Base-by-base conservation (phyloP, 2,113 vertebrate species). In the Scopus umbretta region DNA sequence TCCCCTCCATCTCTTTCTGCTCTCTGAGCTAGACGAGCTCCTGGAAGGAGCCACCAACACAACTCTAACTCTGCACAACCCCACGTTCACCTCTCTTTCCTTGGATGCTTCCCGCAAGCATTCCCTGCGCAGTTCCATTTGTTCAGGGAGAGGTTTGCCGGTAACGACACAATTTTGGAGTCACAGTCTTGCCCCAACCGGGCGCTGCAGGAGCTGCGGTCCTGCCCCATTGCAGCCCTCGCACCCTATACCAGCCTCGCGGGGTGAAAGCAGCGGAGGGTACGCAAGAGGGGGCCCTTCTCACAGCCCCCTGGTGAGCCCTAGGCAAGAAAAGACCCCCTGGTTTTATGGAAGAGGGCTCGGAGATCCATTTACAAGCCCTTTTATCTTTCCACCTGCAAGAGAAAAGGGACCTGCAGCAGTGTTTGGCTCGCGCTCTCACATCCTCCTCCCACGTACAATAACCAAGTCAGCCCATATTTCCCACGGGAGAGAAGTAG, bases 191-290 rank as follows among this genome's bases (percentile, higher is more conserved):
- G 11, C 13, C 62, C 52, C 78, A 43, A 0, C 2, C 40, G 17
- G 38, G 27, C 7, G 7, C 53, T 27, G 45, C 25, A 40, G 52
- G 53, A 80, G 7, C 32, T 9, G 29, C 2, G 32, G 29, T 47
- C 36, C 40, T 47, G 21, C 14, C 53, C 23, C 0, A 0, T 25
- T 25, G 43, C 66, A 53, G 13, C n/a, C 58, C 34, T 56, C 5
- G 2, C 15, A 12, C 20, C 62, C 68, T 8, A 1, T 3, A 6
- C 36, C 36, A 47, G 1, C 43, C 22, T 10, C 4, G 2, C 0
- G 1, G 25, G 21, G 62, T 17, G 3, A 79, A 10, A 79, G 5
- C 80, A 29, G 25, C 29, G 30, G 61, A 49, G 27, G 8, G 19
- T 34, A 0, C 29, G 7, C 5, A 4, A 56, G 23, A 55, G 5